Evolutionary conservation across 2,113 vertebrate species (phyloP).

Genomic region (Phyllostomus discolor): DNA sequence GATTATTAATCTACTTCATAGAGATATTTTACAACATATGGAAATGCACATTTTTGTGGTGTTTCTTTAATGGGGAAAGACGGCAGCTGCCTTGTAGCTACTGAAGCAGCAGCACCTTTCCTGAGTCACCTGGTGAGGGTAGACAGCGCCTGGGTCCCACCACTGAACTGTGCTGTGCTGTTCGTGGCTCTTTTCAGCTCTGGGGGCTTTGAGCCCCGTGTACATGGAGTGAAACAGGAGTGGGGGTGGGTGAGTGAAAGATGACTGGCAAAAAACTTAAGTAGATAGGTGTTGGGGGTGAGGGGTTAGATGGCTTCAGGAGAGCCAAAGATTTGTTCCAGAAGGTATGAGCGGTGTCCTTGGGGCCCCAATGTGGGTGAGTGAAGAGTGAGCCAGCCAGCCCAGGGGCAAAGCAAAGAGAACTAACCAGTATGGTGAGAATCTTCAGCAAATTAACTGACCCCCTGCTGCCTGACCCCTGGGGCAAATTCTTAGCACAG

Average conservation of each 20-base stretch:
- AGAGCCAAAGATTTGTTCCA: conserved; percentile 4
- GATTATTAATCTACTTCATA: background rate
- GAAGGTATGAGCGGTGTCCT: background rate
- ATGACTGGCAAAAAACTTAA: background rate
- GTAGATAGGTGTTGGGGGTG: background rate
- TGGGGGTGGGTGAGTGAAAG: background rate
- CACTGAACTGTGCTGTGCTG: background rate
- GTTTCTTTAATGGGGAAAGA: background rate
- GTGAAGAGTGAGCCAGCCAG: background rate
- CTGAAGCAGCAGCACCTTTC: background rate
- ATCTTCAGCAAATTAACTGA: background rate
- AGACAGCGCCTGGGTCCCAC: background rate
- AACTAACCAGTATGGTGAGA: background rate
- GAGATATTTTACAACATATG: background rate
- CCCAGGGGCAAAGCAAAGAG: background rate
- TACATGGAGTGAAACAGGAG: background rate
- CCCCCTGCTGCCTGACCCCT: background rate
- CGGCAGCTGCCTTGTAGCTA: background rate
- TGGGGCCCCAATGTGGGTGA: background rate
- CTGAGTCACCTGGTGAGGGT: background rate
- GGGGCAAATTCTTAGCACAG: background rate
- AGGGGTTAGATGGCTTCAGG: background rate
- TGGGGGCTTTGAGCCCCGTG: background rate
- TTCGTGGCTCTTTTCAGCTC: background rate
- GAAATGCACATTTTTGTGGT: background rate